Evolutionary conservation across 92 coral and sea anemone genomes (phyloP).

Genomic region (Bergia puertoricense): DNA sequence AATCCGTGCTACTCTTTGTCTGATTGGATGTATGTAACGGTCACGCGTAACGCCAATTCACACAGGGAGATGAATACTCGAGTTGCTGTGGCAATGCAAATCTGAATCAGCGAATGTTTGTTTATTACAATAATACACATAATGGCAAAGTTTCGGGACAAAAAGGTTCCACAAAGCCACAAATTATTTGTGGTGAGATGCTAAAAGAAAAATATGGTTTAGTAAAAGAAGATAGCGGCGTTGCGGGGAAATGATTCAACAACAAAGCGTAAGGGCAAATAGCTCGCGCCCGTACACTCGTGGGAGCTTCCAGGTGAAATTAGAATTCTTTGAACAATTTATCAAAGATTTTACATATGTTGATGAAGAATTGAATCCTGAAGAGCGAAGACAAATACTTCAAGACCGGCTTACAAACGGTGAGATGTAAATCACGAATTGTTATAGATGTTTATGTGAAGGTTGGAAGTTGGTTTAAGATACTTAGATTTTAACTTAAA

Average conservation of each 20-base stretch:
- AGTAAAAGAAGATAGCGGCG: background rate
- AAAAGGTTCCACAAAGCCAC: conserved; percentile 18
- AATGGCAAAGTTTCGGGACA: background rate
- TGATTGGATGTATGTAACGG: conserved; percentile 29
- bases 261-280: conserved; percentile 68
- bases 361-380: conserved; percentile 97
- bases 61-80: background rate
- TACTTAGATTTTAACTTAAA: too few relatives aligned
- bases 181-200: conserved; percentile 4
- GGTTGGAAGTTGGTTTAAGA: background rate
- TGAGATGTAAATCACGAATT: conserved; percentile 16
- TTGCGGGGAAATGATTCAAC: conserved; percentile 56
- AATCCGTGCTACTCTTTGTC: background rate
- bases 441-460: too few relatives aligned
- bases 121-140: background rate
- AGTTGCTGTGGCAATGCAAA: conserved; percentile 42
- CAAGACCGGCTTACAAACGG: conserved; percentile 96
- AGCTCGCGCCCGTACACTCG: conserved; percentile 97
- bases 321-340: conserved; percentile 85
- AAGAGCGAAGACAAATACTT: conserved; percentile 87
- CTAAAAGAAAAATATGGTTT: background rate
- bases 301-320: conserved; percentile 88
- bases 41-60: conserved; percentile 38
- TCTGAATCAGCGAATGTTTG: conserved; percentile 21
- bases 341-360: conserved; percentile 95